phyloP scores from a whole-genome alignment of 2,797 vertebrate genomes.

The Alcedo quadribrachys region DNA sequence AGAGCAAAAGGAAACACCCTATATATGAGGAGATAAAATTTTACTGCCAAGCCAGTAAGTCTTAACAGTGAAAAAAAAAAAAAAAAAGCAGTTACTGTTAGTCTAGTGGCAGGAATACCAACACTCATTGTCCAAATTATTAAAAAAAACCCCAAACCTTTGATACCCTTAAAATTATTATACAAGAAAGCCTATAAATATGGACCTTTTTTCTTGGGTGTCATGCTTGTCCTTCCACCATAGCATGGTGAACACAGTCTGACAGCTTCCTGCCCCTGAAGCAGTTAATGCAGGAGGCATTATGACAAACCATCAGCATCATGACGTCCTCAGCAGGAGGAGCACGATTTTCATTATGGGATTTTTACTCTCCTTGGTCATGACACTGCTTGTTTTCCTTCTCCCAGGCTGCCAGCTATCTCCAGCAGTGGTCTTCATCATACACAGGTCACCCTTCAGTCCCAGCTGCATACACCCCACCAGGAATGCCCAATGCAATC shows the following conservation, averaged over 20 bases:
- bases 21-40: not conserved
- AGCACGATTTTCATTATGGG: fast-evolving
- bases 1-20: not conserved
- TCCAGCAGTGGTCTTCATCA: not conserved
- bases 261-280: not conserved
- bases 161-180: not conserved
- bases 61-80: not conserved
- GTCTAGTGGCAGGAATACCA: not conserved
- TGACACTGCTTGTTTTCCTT: not conserved
- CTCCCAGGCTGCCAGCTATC: not conserved
- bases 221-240: fast-evolving
- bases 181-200: not conserved
- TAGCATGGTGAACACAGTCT: not conserved
- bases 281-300: not conserved
- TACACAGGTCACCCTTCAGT: no score
- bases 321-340: not conserved
- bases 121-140: not conserved
- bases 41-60: not conserved
- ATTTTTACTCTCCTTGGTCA: not conserved
- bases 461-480: no score
- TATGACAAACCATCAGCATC: not conserved
- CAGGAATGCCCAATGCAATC: not conserved
- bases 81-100: not conserved
- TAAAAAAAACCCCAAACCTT: not conserved
- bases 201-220: not conserved